phyloP scores from a whole-genome alignment of 1,140 invertebrate genomes.

The Doryteuthis pealeii region DNA sequence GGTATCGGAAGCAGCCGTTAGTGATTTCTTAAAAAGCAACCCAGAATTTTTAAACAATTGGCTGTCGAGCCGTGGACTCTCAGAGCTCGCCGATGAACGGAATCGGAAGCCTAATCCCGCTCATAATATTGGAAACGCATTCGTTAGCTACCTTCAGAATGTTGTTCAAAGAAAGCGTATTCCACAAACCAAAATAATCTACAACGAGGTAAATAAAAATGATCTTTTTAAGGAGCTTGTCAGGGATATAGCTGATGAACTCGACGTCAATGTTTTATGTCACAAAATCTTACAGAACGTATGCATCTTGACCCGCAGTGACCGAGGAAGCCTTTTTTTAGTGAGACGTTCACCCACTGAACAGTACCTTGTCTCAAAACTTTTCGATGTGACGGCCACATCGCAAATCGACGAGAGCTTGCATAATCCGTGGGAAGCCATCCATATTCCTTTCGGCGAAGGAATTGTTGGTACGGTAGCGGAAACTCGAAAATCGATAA shows the following conservation, averaged over 20 bases:
- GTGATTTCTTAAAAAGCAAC: too few relatives aligned
- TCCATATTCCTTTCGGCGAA: slow-evolving; percentile 83
- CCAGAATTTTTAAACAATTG: too few relatives aligned
- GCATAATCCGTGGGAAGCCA: slow-evolving; percentile 55
- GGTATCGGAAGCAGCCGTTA: too few relatives aligned
- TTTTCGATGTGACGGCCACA: slow-evolving; percentile 79
- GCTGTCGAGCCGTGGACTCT: too few relatives aligned
- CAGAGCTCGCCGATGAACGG: too few relatives aligned
- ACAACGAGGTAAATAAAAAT: slow-evolving; percentile 76
- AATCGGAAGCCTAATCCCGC: too few relatives aligned
- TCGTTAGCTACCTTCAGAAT: too few relatives aligned
- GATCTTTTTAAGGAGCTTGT: slow-evolving; percentile 92
- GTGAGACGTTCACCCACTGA: slow-evolving; percentile 69
- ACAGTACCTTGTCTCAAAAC: slow-evolving; percentile 80
- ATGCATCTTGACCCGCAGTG: too few relatives aligned
- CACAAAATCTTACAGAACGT: too few relatives aligned
- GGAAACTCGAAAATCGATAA: slow-evolving; percentile 80
- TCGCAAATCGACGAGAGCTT: slow-evolving; percentile 75
- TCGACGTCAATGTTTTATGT: slow-evolving; percentile 44
- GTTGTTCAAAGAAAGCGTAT: too few relatives aligned
- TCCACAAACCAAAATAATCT: too few relatives aligned
- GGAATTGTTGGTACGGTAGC: slow-evolving; percentile 93
- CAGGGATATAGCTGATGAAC: slow-evolving; percentile 78
- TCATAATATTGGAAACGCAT: too few relatives aligned
- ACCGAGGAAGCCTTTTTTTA: slow-evolving; percentile 70